These are phyloP conservation scores for Amblyornis subalaris DNA, from an alignment of 2,113 vertebrate species.

Conservation along the genomic window DNA sequence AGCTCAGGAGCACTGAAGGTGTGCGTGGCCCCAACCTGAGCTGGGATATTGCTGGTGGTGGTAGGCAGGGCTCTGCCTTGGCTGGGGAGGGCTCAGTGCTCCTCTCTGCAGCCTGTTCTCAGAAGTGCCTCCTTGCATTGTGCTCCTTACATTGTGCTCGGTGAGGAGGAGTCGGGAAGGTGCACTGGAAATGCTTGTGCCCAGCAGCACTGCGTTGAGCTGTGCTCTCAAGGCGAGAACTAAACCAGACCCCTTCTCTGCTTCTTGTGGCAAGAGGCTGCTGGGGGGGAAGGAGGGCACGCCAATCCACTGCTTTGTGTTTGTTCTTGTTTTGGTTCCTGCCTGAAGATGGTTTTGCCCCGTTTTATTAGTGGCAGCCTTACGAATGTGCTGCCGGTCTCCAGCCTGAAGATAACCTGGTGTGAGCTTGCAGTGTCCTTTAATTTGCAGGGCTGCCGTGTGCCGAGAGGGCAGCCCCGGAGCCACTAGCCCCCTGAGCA, in stretches of 20 bases:
- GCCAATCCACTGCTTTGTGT: fast-evolving
- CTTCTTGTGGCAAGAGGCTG: neutral
- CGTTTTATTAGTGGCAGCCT: neutral
- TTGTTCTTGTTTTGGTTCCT: neutral
- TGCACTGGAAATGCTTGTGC: neutral
- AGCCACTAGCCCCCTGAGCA: neutral
- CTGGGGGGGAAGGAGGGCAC: neutral
- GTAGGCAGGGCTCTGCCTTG: neutral
- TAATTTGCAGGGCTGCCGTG: neutral
- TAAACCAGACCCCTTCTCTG: neutral
- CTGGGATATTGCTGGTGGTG: neutral
- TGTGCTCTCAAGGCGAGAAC: neutral
- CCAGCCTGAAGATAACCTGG: neutral
- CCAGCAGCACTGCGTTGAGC: neutral
- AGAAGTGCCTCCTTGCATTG: neutral
- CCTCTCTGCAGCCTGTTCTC: neutral
- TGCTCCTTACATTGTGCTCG: neutral
- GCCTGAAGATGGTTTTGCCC: neutral
- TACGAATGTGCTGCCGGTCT: neutral
- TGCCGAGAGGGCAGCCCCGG: neutral
- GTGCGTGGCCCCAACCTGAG: fast-evolving
- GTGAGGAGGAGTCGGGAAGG: neutral
- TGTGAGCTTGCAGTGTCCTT: neutral
- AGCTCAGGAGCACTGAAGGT: neutral
- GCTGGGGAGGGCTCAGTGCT: neutral